Conservation (phyloP, 2,797 vertebrate genomes). For the Heterohyrax brucei region DNA sequence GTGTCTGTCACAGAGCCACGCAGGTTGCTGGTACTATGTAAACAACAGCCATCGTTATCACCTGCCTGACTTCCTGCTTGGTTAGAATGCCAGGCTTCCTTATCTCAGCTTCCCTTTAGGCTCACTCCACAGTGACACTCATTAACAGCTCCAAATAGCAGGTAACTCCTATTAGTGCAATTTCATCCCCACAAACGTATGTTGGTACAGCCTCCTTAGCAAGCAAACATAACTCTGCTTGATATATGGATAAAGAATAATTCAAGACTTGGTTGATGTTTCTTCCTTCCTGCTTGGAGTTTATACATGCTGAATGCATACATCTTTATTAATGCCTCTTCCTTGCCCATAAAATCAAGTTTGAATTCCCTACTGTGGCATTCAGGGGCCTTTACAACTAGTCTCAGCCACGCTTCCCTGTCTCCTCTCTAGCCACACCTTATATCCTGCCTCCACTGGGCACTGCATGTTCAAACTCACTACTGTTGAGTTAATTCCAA, state of each 20-base stretch:
- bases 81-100: not conserved
- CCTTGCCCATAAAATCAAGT: not conserved
- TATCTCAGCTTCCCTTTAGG: not conserved
- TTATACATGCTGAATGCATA: not conserved
- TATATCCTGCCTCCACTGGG: not conserved
- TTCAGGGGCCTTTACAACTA: not conserved
- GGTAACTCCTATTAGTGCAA: not conserved
- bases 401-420: not conserved
- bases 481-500: not conserved
- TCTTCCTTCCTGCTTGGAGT: constrained; percentile 22
- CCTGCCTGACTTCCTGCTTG: not conserved
- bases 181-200: not conserved
- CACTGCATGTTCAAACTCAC: not conserved
- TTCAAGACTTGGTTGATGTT: not conserved
- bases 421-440: not conserved
- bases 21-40: not conserved
- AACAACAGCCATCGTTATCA: not conserved
- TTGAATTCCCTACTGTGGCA: not conserved
- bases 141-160: not conserved
- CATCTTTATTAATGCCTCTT: not conserved
- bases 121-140: not conserved
- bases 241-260: not conserved
- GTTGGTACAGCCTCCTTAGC: not conserved
- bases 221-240: not conserved
- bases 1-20: not conserved